Percentiles rank a stretch among this genome's conserved stretches.
phyloP scores from a whole-genome alignment of 2,888 invertebrate species.

The Agonopterix heracliana region DNA sequence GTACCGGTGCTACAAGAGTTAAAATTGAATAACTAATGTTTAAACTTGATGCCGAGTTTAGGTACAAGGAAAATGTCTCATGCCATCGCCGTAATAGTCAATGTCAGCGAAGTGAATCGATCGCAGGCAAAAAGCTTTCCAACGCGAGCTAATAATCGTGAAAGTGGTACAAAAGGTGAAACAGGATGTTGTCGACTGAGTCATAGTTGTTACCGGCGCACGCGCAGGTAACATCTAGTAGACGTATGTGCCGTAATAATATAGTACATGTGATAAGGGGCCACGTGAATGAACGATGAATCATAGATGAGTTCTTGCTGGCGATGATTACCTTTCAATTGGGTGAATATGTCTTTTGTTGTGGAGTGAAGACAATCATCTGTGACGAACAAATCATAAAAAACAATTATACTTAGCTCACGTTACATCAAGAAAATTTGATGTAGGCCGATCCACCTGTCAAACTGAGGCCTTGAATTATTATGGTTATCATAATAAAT shows the following conservation, averaged over 20 bases:
- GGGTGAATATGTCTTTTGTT: constrained; percentile 2
- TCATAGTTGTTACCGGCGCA: constrained; percentile 57
- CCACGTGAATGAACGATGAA: constrained; percentile 62
- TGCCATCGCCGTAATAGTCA: no score
- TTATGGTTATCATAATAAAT: no score
- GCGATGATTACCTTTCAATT: constrained; percentile 14
- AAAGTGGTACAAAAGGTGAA: constrained; percentile 57
- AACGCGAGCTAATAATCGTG: constrained; percentile 30
- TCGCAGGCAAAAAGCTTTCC: constrained; percentile 11
- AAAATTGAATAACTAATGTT: no score
- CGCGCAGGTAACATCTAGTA: constrained; percentile 58
- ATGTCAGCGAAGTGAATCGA: constrained; percentile 23
- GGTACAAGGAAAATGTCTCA: no score
- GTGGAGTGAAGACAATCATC: neutral
- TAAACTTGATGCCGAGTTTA: no score
- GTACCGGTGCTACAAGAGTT: no score
- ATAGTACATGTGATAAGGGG: constrained; percentile 51
- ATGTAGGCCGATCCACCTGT: no score
- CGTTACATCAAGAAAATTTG: no score
- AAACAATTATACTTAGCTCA: no score
- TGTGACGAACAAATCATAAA: neutral
- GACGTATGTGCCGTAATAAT: constrained; percentile 36
- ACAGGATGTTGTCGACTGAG: constrained; percentile 59
- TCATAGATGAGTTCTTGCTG: constrained; percentile 25
- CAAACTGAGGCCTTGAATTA: no score